phyloP scores from a whole-genome alignment of 2,113 vertebrate genomes.

The Aix galericulata region DNA sequence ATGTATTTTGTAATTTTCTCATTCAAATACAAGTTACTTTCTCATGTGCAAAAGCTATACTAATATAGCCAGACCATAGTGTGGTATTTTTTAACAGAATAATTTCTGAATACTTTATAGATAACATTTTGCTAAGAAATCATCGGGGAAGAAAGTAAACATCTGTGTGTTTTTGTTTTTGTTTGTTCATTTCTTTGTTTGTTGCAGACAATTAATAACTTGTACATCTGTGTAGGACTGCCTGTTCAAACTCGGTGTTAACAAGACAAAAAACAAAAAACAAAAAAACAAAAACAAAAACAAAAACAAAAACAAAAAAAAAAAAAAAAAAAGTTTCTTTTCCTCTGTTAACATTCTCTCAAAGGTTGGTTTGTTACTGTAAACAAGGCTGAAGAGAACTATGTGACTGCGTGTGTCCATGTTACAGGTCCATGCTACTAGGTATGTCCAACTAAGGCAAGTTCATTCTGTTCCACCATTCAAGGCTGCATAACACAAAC shows the following conservation, averaged over 20 bases:
- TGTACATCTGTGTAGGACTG: rapidly evolving
- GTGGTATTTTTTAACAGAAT: neutral
- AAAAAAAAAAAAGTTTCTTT: neutral
- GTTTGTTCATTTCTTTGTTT: neutral
- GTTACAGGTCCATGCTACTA: neutral
- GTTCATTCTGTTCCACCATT: neutral
- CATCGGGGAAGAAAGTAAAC: neutral
- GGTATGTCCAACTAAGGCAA: neutral
- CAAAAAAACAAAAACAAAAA: no score
- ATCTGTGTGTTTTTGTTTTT: neutral
- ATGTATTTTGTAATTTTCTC: neutral
- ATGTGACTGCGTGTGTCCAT: neutral
- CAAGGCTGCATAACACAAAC: neutral
- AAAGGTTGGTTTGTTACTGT: neutral
- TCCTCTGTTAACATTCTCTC: neutral
- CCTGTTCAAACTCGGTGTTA: neutral
- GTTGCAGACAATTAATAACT: neutral
- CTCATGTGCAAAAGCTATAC: neutral
- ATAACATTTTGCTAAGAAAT: neutral
- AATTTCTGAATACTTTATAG: neutral
- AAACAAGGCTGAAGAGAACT: neutral
- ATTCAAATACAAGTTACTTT: neutral
- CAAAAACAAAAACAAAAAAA: neutral
- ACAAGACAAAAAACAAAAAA: neutral
- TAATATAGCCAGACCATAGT: neutral